Evolutionary conservation across 2,113 vertebrate genomes (phyloP).

Genomic region (Trochalopteron elliotii): DNA sequence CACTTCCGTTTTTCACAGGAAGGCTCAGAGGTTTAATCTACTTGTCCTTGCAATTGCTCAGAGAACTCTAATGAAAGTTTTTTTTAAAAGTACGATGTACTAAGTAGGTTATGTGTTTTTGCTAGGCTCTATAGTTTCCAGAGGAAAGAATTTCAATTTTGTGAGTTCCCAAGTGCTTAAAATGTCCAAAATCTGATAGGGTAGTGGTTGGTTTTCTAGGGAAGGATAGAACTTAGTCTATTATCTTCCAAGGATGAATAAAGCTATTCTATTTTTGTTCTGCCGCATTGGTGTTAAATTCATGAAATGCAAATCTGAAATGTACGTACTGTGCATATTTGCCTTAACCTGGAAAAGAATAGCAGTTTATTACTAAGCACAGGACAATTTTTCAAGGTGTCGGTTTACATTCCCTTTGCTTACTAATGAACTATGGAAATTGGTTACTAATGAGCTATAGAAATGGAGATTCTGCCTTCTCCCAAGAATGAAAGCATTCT

Average conservation of each 20-base stretch:
- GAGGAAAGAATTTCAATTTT: background rate
- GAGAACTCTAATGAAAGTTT: background rate
- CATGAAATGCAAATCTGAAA: conserved; percentile 24
- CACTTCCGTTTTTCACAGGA: background rate
- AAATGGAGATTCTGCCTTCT: conserved; percentile 35
- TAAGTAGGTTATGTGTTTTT: background rate
- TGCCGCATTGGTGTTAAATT: conserved; percentile 29
- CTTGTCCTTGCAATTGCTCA: background rate
- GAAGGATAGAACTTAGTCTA: background rate
- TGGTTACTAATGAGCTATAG: conserved; percentile 55
- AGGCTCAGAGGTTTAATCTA: background rate
- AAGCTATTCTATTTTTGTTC: conserved; percentile 16
- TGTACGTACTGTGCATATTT: conserved; percentile 12
- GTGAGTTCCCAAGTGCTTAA: background rate
- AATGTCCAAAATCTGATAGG: background rate
- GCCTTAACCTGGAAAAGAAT: background rate
- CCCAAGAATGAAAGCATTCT: background rate
- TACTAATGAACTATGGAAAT: conserved; percentile 62
- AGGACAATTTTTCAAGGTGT: conserved; percentile 43
- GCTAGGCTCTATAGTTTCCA: background rate
- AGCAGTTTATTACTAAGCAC: conserved; percentile 31
- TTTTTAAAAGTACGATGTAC: background rate
- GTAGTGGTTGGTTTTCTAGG: background rate
- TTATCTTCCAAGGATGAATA: background rate
- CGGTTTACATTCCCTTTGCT: conserved; percentile 28